Evolutionary conservation across 2,797 vertebrate species (phyloP), one percentile per base, ranked within the genome.

Genomic region (Dromococcyx pavoninus): DNA sequence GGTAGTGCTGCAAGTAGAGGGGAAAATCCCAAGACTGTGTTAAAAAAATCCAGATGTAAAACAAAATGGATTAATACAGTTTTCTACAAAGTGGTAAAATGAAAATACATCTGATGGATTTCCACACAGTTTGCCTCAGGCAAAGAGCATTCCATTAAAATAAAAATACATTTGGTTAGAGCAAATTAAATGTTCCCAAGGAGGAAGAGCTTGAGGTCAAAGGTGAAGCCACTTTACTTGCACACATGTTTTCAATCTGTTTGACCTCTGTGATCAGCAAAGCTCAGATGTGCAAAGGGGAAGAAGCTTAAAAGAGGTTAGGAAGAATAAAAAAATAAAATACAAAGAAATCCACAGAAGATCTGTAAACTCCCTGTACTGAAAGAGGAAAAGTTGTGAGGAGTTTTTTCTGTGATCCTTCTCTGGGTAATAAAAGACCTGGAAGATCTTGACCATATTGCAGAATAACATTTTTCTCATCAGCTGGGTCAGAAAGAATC

Each of bases 181-280:
- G 91, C 95, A 97, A 97, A 97, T 97, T 96, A 96, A 97, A 94
- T 69, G 92, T 90, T 96, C 95, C 95, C 97, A 92, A 84, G 73
- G 94, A 97, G 93, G 82, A 96, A 96, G 94, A 94, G 92, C 84
- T 95, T 72, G 39, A 93, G 96, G 93, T 96, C 93, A 97, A 95
- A 96, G 96, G 96, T 96, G 94, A 95, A 95, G 86, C 65, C 92
- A 91, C 92, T 96, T 91, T 92, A 81, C 93, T 96, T 86, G 91
- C 92, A 92, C 97, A 97, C 86, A 78, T 97, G 97, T 96, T 97
- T 96, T 93, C 96, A 96, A 95, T 97, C 94, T 94, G 89, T 86
- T 94, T 94, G 93, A 97, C 95, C 95, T 87, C 92, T 97, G 76
- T 96, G 96, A 96, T 97, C 91, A 94, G 91, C 83, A 95, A 94